A percentile compares a stretch with the other conserved stretches of the same genome.
These are phyloP conservation scores for Vulpes vulpes DNA, from an alignment of 2,113 vertebrate genomes.

Conservation along the genomic window DNA sequence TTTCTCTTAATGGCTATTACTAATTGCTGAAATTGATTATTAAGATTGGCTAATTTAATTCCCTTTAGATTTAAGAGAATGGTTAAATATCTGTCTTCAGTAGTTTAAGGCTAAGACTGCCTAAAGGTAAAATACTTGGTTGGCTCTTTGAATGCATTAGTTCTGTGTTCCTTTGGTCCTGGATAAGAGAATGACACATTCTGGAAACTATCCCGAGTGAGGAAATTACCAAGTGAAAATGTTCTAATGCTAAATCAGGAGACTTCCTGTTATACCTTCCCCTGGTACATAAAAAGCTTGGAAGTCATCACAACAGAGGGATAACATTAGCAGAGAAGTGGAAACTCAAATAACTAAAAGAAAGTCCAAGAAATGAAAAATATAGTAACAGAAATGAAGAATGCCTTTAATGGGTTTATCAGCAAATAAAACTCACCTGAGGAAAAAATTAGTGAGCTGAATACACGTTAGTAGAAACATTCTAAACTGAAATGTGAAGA, in stretches of 20 bases:
- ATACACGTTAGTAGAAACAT: not conserved
- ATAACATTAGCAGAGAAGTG: not conserved
- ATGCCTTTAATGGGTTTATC: not conserved
- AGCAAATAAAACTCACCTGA: not conserved
- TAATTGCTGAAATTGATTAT: not conserved
- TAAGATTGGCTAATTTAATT: slow-evolving; percentile 8
- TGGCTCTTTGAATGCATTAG: not conserved
- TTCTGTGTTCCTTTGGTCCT: not conserved
- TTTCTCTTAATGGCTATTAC: not conserved
- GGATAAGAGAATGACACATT: not conserved
- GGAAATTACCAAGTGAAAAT: not conserved
- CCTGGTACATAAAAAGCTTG: not conserved
- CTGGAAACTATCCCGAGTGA: not conserved
- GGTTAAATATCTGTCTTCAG: not conserved
- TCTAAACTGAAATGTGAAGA: not conserved
- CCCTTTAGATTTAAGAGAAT: slow-evolving; percentile 58
- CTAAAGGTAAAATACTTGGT: not conserved
- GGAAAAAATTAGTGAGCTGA: not conserved
- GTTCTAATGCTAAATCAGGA: not conserved
- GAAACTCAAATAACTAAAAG: not conserved
- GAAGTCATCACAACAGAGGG: not conserved
- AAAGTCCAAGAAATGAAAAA: not conserved
- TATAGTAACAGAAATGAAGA: not conserved
- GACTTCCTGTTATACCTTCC: not conserved
- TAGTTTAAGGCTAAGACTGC: not conserved